These are phyloP conservation scores for Garrulus glandarius DNA, from an alignment of 2,797 vertebrate genomes.

Conservation along the genomic window DNA sequence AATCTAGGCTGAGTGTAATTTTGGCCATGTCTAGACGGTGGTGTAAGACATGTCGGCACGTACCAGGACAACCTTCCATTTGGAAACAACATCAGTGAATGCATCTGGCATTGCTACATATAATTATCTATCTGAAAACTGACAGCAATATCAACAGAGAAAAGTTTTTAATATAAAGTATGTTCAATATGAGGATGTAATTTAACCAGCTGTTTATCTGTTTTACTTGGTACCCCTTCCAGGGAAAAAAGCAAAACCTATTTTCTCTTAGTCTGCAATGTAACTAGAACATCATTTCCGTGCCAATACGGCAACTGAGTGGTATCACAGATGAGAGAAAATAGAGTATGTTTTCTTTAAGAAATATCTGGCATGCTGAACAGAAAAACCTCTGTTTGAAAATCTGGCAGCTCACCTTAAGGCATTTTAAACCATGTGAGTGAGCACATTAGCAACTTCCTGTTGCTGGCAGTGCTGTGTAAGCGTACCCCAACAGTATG, in stretches of 20 bases:
- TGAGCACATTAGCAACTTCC: slow-evolving; percentile 18
- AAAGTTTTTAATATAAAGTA: neutral
- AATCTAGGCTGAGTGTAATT: neutral
- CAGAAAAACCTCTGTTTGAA: slow-evolving; percentile 17
- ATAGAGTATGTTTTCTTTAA: slow-evolving; percentile 23
- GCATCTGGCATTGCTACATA: neutral
- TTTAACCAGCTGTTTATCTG: neutral
- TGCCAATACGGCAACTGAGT: neutral
- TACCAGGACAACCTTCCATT: neutral
- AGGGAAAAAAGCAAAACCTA: neutral
- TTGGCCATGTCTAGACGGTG: neutral
- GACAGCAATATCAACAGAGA: neutral
- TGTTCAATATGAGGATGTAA: neutral
- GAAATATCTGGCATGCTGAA: slow-evolving; percentile 1
- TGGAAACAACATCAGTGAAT: neutral
- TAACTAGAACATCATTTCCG: neutral
- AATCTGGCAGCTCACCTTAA: slow-evolving; percentile 49
- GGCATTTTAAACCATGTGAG: neutral
- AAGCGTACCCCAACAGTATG: neutral
- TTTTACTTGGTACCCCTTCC: neutral
- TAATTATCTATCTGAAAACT: neutral
- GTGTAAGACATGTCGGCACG: neutral
- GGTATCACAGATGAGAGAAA: neutral
- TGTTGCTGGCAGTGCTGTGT: neutral
- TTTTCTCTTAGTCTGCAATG: neutral